Percentiles rank a stretch among this genome's conserved stretches.
phyloP scores from a whole-genome alignment of 2,113 vertebrate species.

The Tachysurus vachellii region DNA sequence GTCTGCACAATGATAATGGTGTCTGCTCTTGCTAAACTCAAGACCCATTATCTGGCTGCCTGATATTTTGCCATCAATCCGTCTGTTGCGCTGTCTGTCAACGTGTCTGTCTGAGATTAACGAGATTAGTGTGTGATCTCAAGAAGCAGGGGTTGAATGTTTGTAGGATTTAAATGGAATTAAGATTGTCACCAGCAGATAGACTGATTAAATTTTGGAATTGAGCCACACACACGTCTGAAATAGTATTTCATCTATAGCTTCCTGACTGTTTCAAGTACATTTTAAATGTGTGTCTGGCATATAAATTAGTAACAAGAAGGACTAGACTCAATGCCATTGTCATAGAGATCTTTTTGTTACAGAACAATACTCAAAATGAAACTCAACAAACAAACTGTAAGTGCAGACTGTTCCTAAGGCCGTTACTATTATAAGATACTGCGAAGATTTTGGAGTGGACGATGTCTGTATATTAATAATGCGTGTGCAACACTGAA shows the following conservation, averaged over 20 bases:
- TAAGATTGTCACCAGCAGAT: too few relatives aligned
- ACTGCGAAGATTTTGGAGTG: not conserved
- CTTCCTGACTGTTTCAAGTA: not conserved
- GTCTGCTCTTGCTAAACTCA: too few relatives aligned
- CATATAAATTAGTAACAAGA: not conserved
- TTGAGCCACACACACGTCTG: not conserved
- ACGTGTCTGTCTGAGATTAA: not conserved
- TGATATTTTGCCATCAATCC: not conserved
- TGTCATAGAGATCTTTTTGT: not conserved
- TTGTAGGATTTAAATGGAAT: not conserved
- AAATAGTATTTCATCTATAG: not conserved
- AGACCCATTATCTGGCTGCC: not conserved
- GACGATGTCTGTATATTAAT: not conserved
- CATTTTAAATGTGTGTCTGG: not conserved
- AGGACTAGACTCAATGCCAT: not conserved
- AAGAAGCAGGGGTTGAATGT: not conserved
- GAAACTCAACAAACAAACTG: not conserved
- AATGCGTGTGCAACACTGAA: not conserved
- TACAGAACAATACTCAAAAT: not conserved
- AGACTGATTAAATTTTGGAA: not conserved
- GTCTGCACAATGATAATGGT: too few relatives aligned
- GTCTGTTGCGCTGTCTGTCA: not conserved
- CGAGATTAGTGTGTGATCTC: not conserved
- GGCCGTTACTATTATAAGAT: not conserved
- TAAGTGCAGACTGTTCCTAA: not conserved